A percentile compares a stretch with the other conserved stretches of the same genome.
Evolutionary conservation across 2,113 vertebrate genomes (phyloP).

Genomic region (Ciconia maguari): DNA sequence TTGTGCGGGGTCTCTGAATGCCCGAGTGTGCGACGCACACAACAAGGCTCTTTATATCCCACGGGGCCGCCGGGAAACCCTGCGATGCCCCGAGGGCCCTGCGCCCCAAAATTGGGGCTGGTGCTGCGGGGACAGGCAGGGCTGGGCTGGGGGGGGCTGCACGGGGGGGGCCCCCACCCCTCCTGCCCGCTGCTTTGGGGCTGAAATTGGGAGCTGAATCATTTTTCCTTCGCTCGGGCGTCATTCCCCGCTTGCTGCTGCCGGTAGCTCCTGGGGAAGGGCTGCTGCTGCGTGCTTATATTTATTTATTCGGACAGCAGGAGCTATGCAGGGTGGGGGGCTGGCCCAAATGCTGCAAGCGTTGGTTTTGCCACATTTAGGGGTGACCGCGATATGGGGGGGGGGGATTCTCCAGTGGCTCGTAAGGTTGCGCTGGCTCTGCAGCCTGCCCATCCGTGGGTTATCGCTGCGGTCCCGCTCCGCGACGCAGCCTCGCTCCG

Average conservation of each 20-base stretch:
- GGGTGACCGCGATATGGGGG: fast-evolving
- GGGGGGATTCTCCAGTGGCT: background rate
- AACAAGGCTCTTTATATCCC: conserved; percentile 48
- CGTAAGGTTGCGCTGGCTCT: background rate
- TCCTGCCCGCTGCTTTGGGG: fast-evolving
- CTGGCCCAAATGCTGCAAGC: background rate
- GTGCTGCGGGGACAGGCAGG: background rate
- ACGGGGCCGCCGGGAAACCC: background rate
- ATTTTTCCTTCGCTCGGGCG: fast-evolving
- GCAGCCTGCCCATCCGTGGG: fast-evolving
- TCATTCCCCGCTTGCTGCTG: background rate
- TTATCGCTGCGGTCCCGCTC: background rate
- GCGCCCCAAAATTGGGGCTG: background rate
- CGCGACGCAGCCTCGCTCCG: background rate
- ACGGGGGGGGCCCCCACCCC: fast-evolving
- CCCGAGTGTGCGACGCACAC: conserved; percentile 1
- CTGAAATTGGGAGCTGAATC: background rate
- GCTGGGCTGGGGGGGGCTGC: background rate
- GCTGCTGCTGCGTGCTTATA: background rate
- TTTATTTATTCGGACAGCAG: background rate
- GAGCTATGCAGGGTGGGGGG: background rate
- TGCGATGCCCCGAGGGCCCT: background rate
- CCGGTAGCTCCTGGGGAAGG: background rate
- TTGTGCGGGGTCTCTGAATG: conserved; percentile 36
- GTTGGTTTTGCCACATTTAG: fast-evolving